A percentile compares a stretch with the other conserved stretches of the same genome.
Evolutionary conservation across 2,888 invertebrate species (phyloP).

Genomic region (Drosophila prostipennis): DNA sequence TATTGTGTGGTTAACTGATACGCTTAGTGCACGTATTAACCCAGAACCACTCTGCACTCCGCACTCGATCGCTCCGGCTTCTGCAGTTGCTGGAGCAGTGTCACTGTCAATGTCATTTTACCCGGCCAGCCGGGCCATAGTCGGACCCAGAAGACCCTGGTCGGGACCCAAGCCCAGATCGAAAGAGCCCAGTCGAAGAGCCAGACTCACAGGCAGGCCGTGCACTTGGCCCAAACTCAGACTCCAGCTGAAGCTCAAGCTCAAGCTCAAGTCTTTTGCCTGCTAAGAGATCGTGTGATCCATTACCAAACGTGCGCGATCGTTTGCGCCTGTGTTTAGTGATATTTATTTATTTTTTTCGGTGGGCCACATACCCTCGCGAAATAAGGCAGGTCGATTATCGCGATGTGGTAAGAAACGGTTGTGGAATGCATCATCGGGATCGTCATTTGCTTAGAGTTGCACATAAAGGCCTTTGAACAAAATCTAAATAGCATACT

Average conservation of each 20-base stretch:
- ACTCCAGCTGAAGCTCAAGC: slow-evolving; percentile 27
- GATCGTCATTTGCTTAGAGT: slow-evolving; percentile 5
- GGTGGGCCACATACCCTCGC: slow-evolving; percentile 33
- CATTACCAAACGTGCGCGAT: slow-evolving; percentile 81
- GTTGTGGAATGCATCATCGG: neutral
- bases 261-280: slow-evolving; percentile 49
- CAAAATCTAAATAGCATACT: too few species aligned
- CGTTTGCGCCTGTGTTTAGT: slow-evolving; percentile 76
- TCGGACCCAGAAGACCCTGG: slow-evolving; percentile 22
- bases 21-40: slow-evolving; percentile 78
- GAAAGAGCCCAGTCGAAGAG: slow-evolving; percentile 10
- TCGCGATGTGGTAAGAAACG: slow-evolving; percentile 22
- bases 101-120: slow-evolving; percentile 83
- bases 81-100: slow-evolving; percentile 69
- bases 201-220: slow-evolving; percentile 36
- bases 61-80: slow-evolving; percentile 43
- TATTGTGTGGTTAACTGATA: slow-evolving; percentile 78
- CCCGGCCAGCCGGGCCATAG: slow-evolving; percentile 38
- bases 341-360: slow-evolving; percentile 58
- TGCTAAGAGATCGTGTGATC: slow-evolving; percentile 76
- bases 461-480: neutral
- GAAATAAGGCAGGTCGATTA: slow-evolving; percentile 19
- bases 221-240: slow-evolving; percentile 48
- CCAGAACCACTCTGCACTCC: slow-evolving; percentile 56
- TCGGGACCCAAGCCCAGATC: slow-evolving; percentile 9